A percentile compares a stretch with the other conserved stretches of the same genome.
Evolutionary conservation across 2,113 vertebrate genomes (phyloP).

Genomic region (Burhinus oedicnemus): DNA sequence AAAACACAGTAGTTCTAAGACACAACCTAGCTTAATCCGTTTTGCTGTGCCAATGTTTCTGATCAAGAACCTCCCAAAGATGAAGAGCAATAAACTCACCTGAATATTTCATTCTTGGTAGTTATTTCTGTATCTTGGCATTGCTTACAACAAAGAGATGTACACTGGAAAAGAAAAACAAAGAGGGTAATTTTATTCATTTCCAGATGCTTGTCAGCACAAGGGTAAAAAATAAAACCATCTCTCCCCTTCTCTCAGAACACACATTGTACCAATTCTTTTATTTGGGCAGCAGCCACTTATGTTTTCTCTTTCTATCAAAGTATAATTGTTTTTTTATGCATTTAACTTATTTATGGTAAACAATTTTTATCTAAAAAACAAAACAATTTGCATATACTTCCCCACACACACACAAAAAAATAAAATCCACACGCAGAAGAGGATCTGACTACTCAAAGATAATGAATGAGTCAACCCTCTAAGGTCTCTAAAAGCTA

Average conservation of each 20-base stretch:
- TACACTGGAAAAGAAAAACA: constrained; percentile 82
- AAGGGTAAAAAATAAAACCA: neutral
- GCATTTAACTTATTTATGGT: neutral
- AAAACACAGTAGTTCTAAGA: neutral
- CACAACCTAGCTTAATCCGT: neutral
- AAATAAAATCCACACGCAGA: neutral
- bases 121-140: constrained; percentile 98
- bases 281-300: neutral
- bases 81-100: constrained; percentile 76
- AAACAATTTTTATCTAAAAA: neutral
- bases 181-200: neutral
- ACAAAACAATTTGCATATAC: neutral
- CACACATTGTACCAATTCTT: neutral
- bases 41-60: neutral
- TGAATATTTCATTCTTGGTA: constrained; percentile 98
- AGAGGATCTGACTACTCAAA: neutral
- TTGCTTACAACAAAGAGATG: constrained; percentile 95
- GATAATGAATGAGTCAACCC: neutral
- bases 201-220: neutral
- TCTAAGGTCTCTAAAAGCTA: neutral
- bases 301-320: neutral
- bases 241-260: neutral
- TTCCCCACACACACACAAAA: accelerated
- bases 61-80: neutral
- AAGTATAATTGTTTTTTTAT: neutral